Evolutionary conservation across 2,113 vertebrate genomes (phyloP).

Genomic region (Mormyrus lacerda): DNA sequence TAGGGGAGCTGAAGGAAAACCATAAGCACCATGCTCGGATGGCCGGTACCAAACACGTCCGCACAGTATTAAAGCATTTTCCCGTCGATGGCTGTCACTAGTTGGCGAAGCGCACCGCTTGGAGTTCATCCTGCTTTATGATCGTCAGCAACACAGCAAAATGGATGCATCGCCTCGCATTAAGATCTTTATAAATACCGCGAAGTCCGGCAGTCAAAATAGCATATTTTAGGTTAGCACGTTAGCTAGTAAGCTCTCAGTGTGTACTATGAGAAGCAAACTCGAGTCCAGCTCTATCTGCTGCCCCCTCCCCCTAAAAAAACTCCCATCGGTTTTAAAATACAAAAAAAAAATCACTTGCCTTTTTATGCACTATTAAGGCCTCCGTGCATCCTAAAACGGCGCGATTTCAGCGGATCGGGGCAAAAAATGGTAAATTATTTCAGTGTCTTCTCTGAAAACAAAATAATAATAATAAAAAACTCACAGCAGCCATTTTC

Average conservation of each 20-base stretch:
- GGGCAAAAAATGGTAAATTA: constrained; percentile 43
- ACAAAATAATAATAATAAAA: constrained; percentile 26
- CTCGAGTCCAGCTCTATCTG: neutral
- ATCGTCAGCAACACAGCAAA: neutral
- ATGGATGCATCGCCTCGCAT: neutral
- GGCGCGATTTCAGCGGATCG: constrained; percentile 37
- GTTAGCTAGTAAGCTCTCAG: neutral
- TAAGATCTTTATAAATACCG: neutral
- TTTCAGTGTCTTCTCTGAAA: constrained; percentile 58
- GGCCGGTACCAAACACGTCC: neutral
- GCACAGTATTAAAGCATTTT: neutral
- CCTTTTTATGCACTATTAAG: constrained; percentile 36
- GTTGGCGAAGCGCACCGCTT: neutral
- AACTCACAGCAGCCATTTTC: constrained; percentile 71
- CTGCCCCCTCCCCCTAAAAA: constrained; percentile 11
- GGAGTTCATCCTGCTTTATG: neutral
- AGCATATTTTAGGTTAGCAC: neutral
- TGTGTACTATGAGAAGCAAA: neutral
- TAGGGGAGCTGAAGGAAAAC: neutral
- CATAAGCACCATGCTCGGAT: neutral
- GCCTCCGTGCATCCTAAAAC: constrained; percentile 51
- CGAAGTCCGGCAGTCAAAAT: neutral
- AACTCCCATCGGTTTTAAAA: constrained; percentile 6
- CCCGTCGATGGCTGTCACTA: neutral
- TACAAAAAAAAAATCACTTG: constrained; percentile 41